phyloP scores from a whole-genome alignment of 2,888 invertebrate genomes.

The Tridacna gigas region DNA sequence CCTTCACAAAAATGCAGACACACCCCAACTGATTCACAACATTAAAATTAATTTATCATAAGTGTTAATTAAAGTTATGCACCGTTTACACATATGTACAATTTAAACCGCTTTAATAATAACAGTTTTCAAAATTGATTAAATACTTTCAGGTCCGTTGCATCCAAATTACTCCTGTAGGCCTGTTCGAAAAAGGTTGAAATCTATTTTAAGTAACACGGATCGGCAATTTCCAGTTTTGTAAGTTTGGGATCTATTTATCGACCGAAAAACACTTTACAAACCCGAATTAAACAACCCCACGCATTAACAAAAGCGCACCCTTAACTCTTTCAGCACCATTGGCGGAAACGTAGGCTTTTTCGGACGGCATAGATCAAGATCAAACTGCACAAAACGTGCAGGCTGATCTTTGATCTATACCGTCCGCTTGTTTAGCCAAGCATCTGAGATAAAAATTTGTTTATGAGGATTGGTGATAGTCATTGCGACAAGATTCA shows the following conservation, averaged over 20 bases:
- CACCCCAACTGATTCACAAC: not conserved
- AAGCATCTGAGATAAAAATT: no score
- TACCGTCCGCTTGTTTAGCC: no score
- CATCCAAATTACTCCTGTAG: not conserved
- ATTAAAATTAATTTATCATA: not conserved
- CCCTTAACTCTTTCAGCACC: no score
- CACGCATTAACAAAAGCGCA: no score
- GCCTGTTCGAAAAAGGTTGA: not conserved
- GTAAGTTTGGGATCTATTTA: constrained; percentile 11
- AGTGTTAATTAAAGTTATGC: not conserved
- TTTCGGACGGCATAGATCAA: no score
- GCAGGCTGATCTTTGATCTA: not conserved
- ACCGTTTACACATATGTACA: not conserved
- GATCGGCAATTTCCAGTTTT: not conserved
- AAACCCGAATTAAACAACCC: not conserved
- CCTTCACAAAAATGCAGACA: not conserved
- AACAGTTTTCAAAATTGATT: constrained; percentile 3
- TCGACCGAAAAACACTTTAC: constrained; percentile 2
- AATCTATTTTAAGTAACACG: constrained; percentile 11
- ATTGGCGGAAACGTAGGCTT: no score
- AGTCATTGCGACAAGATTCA: no score
- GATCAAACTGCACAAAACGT: no score
- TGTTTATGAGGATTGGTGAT: not conserved
- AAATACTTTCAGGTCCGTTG: constrained; percentile 3
- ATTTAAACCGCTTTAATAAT: not conserved